Evolutionary conservation across 2,797 vertebrate species (phyloP).

Genomic region (Natrix natrix): DNA sequence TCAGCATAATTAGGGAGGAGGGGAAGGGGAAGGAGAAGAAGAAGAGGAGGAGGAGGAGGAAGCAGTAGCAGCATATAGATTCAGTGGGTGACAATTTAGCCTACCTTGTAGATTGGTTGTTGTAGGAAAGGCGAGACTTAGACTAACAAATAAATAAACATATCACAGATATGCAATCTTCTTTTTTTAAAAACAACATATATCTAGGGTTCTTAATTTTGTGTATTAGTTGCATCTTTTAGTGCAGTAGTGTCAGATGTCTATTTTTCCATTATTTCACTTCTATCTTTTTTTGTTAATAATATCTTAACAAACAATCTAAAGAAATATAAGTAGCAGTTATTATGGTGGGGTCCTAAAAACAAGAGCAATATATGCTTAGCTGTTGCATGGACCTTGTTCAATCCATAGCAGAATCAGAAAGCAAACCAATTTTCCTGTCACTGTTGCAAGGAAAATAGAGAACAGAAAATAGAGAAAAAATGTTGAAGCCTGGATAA

Average conservation of each 20-base stretch:
- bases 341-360: not conserved
- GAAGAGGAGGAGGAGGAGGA: too few relatives aligned
- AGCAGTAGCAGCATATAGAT: not conserved
- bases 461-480: not conserved
- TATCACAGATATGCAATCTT: not conserved
- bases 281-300: not conserved
- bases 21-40: too few relatives aligned
- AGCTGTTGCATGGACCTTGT: not conserved
- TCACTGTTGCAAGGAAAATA: not conserved
- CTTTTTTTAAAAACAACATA: not conserved
- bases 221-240: not conserved
- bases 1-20: not conserved
- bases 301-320: not conserved
- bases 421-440: not conserved
- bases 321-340: not conserved
- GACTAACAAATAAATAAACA: not conserved
- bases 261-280: not conserved
- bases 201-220: not conserved
- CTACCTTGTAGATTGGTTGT: not conserved
- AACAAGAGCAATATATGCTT: not conserved
- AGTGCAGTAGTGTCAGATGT: not conserved
- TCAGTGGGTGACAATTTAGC: not conserved
- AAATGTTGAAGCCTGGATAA: not conserved
- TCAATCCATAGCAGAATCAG: not conserved
- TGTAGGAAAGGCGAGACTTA: not conserved